A percentile compares a stretch with the other conserved stretches of the same genome.
phyloP scores from a whole-genome alignment of 2,113 vertebrate species.

The Ptychochromis oligacanthus region DNA sequence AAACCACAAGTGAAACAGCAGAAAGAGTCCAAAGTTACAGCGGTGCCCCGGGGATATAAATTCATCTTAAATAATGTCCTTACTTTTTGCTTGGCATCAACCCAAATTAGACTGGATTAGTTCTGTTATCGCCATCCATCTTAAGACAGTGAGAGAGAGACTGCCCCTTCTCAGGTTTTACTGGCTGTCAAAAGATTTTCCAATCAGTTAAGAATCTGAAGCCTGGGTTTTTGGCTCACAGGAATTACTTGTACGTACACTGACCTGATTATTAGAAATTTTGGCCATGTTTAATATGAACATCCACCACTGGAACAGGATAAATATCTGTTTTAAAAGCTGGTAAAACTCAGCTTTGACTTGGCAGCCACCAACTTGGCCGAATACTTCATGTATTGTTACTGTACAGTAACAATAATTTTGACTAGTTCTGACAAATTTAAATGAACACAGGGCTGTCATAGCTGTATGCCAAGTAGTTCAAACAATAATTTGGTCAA shows the following conservation, averaged over 20 bases:
- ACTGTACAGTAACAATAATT: background rate
- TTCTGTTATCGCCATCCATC: background rate
- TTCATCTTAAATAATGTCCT: background rate
- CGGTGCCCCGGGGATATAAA: background rate
- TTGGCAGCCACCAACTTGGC: background rate
- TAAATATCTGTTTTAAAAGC: background rate
- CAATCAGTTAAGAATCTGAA: background rate
- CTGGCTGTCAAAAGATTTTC: background rate
- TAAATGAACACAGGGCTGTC: background rate
- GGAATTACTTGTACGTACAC: background rate
- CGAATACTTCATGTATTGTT: background rate
- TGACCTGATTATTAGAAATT: no score
- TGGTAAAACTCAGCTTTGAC: background rate
- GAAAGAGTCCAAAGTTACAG: background rate
- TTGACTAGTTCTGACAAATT: background rate
- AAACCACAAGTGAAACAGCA: background rate
- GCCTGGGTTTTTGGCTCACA: background rate
- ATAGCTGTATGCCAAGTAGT: background rate
- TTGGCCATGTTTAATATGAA: background rate
- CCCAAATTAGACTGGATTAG: conserved; percentile 2
- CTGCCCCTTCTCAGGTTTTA: background rate
- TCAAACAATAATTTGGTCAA: background rate
- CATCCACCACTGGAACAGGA: background rate
- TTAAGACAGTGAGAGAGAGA: background rate
- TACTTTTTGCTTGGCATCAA: background rate